phyloP scores from a whole-genome alignment of 2,888 invertebrate genomes.

The Nudaria mundana region DNA sequence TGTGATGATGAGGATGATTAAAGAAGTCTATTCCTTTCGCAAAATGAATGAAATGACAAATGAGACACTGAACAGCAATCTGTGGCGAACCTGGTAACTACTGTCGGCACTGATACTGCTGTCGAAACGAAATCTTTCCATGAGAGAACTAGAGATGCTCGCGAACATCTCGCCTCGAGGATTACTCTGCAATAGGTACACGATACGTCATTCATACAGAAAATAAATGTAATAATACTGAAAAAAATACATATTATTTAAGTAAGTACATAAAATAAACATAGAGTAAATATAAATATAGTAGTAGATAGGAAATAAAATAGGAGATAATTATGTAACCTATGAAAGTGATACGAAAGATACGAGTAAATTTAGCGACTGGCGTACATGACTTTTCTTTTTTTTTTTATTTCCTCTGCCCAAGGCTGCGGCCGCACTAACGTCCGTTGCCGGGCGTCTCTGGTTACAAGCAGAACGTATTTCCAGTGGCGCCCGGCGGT shows the following conservation, averaged over 20 bases:
- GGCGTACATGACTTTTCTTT: no score
- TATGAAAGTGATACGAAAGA: background rate
- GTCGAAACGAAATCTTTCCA: slow-evolving; percentile 90
- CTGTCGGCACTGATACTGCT: slow-evolving; percentile 88
- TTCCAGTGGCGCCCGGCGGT: no score
- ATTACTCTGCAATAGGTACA: slow-evolving; percentile 83
- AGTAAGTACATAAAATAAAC: slow-evolving; percentile 14
- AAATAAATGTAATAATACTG: slow-evolving; percentile 40
- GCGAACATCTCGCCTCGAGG: slow-evolving; percentile 91
- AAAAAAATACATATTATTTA: slow-evolving; percentile 45
- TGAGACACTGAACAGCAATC: slow-evolving; percentile 63
- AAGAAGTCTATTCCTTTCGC: slow-evolving; percentile 20
- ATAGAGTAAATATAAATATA: slow-evolving; percentile 15
- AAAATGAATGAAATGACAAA: slow-evolving; percentile 43
- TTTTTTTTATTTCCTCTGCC: no score
- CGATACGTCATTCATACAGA: slow-evolving; percentile 39
- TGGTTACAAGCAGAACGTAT: no score
- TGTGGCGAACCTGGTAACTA: slow-evolving; percentile 86
- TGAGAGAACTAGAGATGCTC: slow-evolving; percentile 89
- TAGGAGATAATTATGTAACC: background rate
- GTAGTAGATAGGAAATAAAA: slow-evolving; percentile 13
- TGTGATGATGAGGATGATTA: slow-evolving; percentile 23
- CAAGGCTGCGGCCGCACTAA: no score
- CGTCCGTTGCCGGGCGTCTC: no score
- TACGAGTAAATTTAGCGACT: no score